Evolutionary conservation across 2,113 vertebrate species (phyloP).

Genomic region (Lamprotornis superbus): DNA sequence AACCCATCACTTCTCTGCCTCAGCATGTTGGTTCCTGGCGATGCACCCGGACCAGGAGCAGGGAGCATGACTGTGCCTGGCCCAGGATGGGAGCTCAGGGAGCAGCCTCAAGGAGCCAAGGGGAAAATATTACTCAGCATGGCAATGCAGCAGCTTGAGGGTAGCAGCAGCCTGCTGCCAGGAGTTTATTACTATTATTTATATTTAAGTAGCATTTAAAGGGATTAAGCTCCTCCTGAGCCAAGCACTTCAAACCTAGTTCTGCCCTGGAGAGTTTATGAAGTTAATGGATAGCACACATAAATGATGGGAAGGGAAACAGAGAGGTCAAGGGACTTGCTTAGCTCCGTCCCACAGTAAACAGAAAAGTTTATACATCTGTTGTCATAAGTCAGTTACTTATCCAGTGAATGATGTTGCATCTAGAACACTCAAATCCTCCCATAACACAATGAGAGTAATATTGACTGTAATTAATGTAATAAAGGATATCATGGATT

Average conservation of each 20-base stretch:
- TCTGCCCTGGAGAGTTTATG: not conserved
- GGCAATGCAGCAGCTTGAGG: not conserved
- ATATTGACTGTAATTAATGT: not conserved
- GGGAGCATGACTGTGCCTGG: not conserved
- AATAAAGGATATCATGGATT: not conserved
- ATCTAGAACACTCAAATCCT: not conserved
- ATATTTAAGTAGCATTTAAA: constrained; percentile 9
- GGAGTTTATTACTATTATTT: not conserved
- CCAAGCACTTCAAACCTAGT: not conserved
- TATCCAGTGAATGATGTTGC: not conserved
- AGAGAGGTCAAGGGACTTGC: not conserved
- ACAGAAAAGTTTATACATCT: not conserved
- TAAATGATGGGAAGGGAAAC: not conserved
- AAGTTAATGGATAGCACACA: not conserved
- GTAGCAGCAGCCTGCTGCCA: not conserved
- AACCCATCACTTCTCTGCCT: not conserved
- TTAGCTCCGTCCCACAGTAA: not conserved
- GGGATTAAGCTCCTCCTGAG: not conserved
- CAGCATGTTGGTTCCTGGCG: accelerated
- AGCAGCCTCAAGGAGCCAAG: not conserved
- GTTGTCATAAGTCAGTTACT: not conserved
- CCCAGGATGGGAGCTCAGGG: not conserved
- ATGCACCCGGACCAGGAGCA: accelerated
- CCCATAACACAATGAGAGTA: not conserved
- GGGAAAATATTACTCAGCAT: not conserved